phyloP scores from a whole-genome alignment of 2,888 invertebrate species.

The Parelbella ahira region DNA sequence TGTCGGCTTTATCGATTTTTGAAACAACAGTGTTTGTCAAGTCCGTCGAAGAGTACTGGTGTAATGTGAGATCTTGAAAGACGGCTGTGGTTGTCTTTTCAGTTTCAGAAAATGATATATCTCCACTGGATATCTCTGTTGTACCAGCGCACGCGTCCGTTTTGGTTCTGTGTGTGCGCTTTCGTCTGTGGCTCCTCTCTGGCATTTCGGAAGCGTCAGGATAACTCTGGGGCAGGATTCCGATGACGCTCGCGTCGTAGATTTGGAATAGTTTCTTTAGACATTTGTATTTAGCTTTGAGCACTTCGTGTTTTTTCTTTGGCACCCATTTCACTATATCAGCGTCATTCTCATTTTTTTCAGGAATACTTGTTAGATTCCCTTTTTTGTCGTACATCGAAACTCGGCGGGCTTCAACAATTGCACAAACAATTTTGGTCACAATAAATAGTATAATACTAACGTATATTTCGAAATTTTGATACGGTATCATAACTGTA shows the following conservation, averaged over 20 bases:
- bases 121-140: constrained; percentile 44
- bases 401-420: constrained; percentile 32
- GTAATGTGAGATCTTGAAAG: constrained; percentile 46
- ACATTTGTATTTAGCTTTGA: constrained; percentile 72
- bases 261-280: constrained; percentile 69
- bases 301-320: constrained; percentile 68
- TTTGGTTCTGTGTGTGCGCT: constrained; percentile 57
- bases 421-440: constrained; percentile 51
- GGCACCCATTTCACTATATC: constrained; percentile 60
- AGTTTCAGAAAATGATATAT: constrained; percentile 32
- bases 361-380: constrained; percentile 54
- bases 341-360: constrained; percentile 49
- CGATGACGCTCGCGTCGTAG: constrained; percentile 66
- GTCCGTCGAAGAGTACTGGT: constrained; percentile 41
- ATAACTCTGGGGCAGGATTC: constrained; percentile 50
- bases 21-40: constrained; percentile 35
- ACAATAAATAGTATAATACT: constrained; percentile 50
- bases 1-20: constrained; percentile 29
- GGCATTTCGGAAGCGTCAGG: constrained; percentile 18
- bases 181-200: constrained; percentile 35
- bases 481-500: constrained; percentile 59
- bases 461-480: constrained; percentile 55
- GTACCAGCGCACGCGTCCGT: constrained; percentile 61
- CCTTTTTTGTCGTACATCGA: constrained; percentile 44
- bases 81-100: constrained; percentile 41